Conservation (phyloP, 2,113 vertebrate genomes). For the Microtus pennsylvanicus region DNA sequence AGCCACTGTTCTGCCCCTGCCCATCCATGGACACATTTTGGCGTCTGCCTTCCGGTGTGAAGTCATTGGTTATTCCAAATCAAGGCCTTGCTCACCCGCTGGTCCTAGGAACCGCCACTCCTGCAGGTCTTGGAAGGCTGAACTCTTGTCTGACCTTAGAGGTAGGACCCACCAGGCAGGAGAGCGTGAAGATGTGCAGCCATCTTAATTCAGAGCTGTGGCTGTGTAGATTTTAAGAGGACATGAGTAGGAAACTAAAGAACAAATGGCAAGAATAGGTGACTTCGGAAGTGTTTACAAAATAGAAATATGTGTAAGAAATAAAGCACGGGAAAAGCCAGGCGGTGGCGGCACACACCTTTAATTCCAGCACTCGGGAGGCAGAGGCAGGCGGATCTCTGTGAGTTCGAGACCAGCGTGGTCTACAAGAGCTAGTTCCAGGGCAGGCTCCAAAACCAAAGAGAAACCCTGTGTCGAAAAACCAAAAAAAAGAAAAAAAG, state of each 20-base stretch:
- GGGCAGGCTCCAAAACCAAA: no score
- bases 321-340: background rate
- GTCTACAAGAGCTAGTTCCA: no score
- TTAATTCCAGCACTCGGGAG: no score
- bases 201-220: background rate
- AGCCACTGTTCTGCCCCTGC: background rate
- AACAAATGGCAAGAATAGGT: background rate
- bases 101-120: background rate
- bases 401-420: no score
- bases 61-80: background rate
- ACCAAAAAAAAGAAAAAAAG: no score
- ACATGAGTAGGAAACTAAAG: background rate
- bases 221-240: conserved; percentile 8
- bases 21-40: background rate
- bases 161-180: background rate
- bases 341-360: no score
- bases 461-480: no score
- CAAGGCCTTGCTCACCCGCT: background rate
- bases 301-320: background rate
- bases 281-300: background rate
- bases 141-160: background rate
- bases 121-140: background rate
- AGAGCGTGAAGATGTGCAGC: background rate
- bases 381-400: no score
- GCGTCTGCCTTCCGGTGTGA: background rate